Percentiles rank a stretch among this genome's conserved stretches.
Evolutionary conservation across 2,888 invertebrate species (phyloP).

Genomic region (Cantharis nigra): DNA sequence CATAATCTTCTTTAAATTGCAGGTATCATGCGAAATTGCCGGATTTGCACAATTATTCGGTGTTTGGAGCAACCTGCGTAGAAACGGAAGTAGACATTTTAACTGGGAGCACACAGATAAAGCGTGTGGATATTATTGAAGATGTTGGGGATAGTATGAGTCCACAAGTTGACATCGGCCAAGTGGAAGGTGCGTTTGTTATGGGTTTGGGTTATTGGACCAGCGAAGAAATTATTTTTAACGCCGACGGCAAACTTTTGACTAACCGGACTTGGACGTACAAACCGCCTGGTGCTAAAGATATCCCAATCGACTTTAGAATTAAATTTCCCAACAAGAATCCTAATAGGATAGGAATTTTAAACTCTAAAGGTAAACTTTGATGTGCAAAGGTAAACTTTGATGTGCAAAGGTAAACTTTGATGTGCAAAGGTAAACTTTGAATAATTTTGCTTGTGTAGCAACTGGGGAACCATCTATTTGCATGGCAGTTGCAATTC

Average conservation of each 20-base stretch:
- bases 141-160: background rate
- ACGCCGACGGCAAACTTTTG: background rate
- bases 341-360: background rate
- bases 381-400: background rate
- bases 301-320: background rate
- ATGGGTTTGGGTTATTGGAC: background rate
- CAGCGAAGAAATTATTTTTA: background rate
- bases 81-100: conserved; percentile 80
- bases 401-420: too few relatives aligned
- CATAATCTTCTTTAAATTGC: background rate
- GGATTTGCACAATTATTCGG: conserved; percentile 57
- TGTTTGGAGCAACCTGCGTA: conserved; percentile 67
- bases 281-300: background rate
- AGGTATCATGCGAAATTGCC: background rate
- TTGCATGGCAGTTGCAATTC: background rate
- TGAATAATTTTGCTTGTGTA: background rate
- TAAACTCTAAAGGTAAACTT: background rate
- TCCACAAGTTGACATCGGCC: background rate
- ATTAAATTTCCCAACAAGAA: background rate
- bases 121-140: background rate
- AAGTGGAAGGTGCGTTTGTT: background rate
- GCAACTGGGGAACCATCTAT: background rate
- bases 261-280: background rate
- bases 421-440: background rate
- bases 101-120: background rate